phyloP scores from a whole-genome alignment of 2,113 vertebrate species.

The Arvicanthis niloticus region DNA sequence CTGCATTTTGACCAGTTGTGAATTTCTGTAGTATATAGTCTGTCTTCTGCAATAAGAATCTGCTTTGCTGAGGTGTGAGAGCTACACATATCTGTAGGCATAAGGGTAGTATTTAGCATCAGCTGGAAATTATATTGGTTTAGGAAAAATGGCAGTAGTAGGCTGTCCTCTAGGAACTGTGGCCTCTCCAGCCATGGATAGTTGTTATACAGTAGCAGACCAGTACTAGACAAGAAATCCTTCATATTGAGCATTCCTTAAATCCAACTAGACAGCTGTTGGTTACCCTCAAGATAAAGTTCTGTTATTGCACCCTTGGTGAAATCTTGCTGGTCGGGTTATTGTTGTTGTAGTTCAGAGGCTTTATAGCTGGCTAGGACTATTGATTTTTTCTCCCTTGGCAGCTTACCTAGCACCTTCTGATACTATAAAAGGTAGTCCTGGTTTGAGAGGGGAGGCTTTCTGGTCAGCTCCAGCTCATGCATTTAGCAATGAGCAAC shows the following conservation, averaged over 20 bases:
- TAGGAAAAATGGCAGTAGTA: neutral
- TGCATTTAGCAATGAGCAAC: neutral
- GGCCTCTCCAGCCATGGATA: neutral
- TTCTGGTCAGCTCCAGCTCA: neutral
- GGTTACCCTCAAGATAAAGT: neutral
- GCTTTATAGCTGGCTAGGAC: neutral
- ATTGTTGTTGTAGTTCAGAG: neutral
- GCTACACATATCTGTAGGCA: neutral
- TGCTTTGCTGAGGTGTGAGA: neutral
- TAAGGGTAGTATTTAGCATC: neutral
- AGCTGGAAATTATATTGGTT: neutral
- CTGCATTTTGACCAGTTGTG: neutral
- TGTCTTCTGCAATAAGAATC: neutral
- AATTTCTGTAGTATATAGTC: neutral
- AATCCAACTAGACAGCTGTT: neutral
- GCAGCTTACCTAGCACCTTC: neutral
- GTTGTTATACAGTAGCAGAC: neutral
- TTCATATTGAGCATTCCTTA: neutral
- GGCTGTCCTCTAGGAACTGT: neutral
- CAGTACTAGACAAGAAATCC: neutral
- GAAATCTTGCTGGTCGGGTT: neutral
- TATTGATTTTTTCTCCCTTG: neutral
- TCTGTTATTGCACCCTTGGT: neutral
- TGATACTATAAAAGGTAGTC: neutral
- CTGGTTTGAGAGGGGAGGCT: neutral